These are phyloP conservation scores for Dusona sp. DNA, from an alignment of 2,888 invertebrate species.

Conservation along the genomic window DNA sequence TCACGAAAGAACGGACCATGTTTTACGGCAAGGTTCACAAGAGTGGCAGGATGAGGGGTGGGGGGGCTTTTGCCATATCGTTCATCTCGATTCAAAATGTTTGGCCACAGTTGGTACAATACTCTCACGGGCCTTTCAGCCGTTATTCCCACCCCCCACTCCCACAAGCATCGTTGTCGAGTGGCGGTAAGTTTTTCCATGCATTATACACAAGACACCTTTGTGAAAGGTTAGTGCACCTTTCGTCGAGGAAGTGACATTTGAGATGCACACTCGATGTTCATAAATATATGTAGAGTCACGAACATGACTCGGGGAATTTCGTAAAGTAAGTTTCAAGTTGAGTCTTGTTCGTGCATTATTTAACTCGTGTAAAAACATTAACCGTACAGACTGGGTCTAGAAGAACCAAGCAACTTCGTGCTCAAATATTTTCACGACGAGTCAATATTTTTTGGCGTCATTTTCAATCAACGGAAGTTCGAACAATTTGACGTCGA, in stretches of 20 bases:
- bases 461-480: neutral
- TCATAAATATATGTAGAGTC: constrained; percentile 32
- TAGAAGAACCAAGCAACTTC: neutral
- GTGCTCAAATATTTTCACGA: too few relatives aligned
- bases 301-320: constrained; percentile 23
- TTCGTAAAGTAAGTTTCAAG: neutral
- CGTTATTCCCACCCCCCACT: constrained; percentile 6
- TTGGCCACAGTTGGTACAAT: constrained; percentile 12
- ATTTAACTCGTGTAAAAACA: neutral
- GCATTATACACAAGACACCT: constrained; percentile 39
- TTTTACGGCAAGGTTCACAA: constrained; percentile 4
- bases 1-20: constrained; percentile 33
- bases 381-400: neutral
- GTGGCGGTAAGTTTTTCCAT: neutral
- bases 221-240: constrained; percentile 66
- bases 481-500: neutral
- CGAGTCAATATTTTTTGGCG: neutral
- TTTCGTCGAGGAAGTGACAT: constrained; percentile 69
- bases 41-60: too few relatives aligned
- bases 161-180: neutral
- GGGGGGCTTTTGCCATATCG: constrained; percentile 37
- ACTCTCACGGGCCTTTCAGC: constrained; percentile 49
- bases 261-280: constrained; percentile 50
- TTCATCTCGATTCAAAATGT: constrained; percentile 63
- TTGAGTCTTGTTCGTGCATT: neutral